Base-by-base conservation (phyloP, 2,888 invertebrate species). In the Flabesymbios commensalis region DNA sequence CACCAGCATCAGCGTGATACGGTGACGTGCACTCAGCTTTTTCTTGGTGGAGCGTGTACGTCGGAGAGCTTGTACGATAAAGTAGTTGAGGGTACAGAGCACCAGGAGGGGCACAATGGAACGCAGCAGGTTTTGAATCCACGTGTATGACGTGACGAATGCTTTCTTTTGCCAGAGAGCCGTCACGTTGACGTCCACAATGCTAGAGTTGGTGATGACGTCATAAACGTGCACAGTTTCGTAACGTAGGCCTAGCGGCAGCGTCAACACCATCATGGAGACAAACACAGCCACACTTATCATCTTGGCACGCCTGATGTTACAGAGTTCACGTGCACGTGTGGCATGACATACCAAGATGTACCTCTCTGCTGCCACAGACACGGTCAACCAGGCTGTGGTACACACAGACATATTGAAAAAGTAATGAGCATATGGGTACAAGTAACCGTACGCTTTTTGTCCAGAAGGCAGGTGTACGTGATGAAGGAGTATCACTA, bases 101-200 rank as follows among this genome's bases (percentile, higher is more conserved):
- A 80, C 72, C 28, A 75, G 67, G 14, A 80, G 70, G 2, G 81
- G 81, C 59, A 81, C 72, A 28, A 80, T 74, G n/a, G 78, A 76
- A 1, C 80, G 71, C n/a, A 79, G 68, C 2, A 74, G 71, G 64
- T 77, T 80, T 61, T 79, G 78, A 22, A 78, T 68, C 77, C 79
- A 78, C 17, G 75, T 75, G 65, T 77, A 80, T 0, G 76, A 73
- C 4, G 65, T 66, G 71, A 77, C 76, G 61, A 80, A 78, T 10
- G 60, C 61, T 14, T 73, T 61, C 55, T 77, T 76, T 2, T 63
- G 49, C 60, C 80, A 80, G 3, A 80, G 69, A 10, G 64, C 61
- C 4, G 78, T 78, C 4, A 73, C 74, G 24, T 73, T 68, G 14
- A 77, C 69, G 4, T 65, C 61, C 39, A 72, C 67, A 32, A 73